phyloP scores from a whole-genome alignment of 1,140 invertebrate species.

The Drosophila nigrodunni region DNA sequence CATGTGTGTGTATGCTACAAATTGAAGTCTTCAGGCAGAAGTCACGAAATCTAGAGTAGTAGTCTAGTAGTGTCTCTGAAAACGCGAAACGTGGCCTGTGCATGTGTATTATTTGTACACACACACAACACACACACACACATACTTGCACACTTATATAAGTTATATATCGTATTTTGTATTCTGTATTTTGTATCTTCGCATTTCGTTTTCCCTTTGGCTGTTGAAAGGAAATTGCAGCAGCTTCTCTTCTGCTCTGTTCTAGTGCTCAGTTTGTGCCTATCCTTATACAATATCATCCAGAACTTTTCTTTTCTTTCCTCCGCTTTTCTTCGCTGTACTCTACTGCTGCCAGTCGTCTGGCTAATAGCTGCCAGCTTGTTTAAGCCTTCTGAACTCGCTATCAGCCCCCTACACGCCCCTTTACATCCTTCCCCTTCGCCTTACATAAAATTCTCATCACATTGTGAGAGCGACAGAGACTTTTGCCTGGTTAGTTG shows the following conservation, averaged over 20 bases:
- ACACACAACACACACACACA: too few species aligned
- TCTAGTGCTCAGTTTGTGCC: slow-evolving; percentile 38
- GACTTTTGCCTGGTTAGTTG: slow-evolving; percentile 42
- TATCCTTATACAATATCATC: slow-evolving; percentile 15
- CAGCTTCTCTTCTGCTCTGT: slow-evolving; percentile 25
- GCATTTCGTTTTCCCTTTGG: slow-evolving; percentile 69
- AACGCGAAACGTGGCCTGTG: slow-evolving; percentile 60
- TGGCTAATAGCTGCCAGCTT: slow-evolving; percentile 74
- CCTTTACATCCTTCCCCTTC: not conserved
- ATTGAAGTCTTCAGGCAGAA: slow-evolving; percentile 78
- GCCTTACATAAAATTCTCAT: slow-evolving; percentile 42
- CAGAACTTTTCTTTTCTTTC: slow-evolving; percentile 7
- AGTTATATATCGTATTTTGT: slow-evolving; percentile 10
- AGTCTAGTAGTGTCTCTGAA: slow-evolving; percentile 66
- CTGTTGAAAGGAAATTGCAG: slow-evolving; percentile 67
- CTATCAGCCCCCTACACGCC: slow-evolving; percentile 10
- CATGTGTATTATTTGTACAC: slow-evolving; percentile 12
- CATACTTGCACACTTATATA: not conserved
- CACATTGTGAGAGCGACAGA: slow-evolving; percentile 25
- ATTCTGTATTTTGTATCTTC: slow-evolving; percentile 60
- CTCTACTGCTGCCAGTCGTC: slow-evolving; percentile 39
- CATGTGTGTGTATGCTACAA: slow-evolving; percentile 48
- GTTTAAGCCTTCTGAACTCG: slow-evolving; percentile 53
- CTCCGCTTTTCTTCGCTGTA: not conserved
- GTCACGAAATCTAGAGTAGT: slow-evolving; percentile 83